phyloP scores from a whole-genome alignment of 1,140 invertebrate species.

The Asbolus verrucosus region DNA sequence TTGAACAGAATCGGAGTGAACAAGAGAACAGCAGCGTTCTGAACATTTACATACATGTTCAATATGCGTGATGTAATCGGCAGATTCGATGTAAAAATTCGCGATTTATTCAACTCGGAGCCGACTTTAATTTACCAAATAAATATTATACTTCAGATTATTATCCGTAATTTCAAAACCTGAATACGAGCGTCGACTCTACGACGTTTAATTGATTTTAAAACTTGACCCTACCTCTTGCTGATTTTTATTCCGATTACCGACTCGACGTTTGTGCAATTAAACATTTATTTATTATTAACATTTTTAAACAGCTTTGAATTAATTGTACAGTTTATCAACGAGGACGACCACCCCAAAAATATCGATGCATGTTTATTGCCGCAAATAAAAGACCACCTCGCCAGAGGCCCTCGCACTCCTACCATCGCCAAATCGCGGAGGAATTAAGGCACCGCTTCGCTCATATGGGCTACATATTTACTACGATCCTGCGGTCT shows the following conservation, averaged over 20 bases:
- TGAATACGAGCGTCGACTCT: slow-evolving; percentile 25
- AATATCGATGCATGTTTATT: slow-evolving; percentile 44
- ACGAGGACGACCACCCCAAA: slow-evolving; percentile 43
- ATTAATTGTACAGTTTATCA: slow-evolving; percentile 43
- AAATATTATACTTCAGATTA: slow-evolving; percentile 41
- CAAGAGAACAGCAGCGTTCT: slow-evolving; percentile 18
- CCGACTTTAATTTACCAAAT: slow-evolving; percentile 44
- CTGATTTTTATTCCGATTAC: slow-evolving; percentile 40
- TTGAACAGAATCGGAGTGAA: slow-evolving; percentile 42
- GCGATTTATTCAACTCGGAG: slow-evolving; percentile 36
- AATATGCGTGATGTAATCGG: slow-evolving; percentile 41
- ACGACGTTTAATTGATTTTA: slow-evolving; percentile 35
- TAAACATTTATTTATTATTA: slow-evolving; percentile 46
- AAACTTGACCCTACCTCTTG: slow-evolving; percentile 34
- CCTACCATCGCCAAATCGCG: slow-evolving; percentile 3
- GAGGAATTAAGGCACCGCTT: slow-evolving; percentile 1
- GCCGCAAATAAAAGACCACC: slow-evolving; percentile 11
- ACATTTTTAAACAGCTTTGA: slow-evolving; percentile 27
- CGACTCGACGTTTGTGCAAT: slow-evolving; percentile 32
- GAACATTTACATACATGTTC: slow-evolving; percentile 42
- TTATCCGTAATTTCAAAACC: slow-evolving; percentile 41
- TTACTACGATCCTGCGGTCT: slow-evolving; percentile 4
- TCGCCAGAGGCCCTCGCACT: slow-evolving; percentile 19
- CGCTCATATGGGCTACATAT: slow-evolving; percentile 1
- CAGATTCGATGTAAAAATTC: slow-evolving; percentile 35